Evolutionary conservation across 2,113 vertebrate genomes (phyloP).

Genomic region (human): DNA sequence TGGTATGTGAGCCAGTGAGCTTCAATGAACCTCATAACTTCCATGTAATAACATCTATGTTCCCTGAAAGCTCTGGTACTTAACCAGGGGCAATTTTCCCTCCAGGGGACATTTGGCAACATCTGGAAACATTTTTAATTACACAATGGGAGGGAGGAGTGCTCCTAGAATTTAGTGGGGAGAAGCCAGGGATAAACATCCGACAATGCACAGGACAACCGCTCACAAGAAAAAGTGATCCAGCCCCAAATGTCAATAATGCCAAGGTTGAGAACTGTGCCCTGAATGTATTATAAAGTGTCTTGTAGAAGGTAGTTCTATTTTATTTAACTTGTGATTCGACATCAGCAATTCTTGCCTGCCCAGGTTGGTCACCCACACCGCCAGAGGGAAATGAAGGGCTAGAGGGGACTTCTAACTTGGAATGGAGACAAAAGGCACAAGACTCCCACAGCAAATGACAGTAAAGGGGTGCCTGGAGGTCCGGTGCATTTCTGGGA

Average conservation of each 20-base stretch:
- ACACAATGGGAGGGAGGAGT: rapidly evolving
- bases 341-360: neutral
- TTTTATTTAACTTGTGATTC: neutral
- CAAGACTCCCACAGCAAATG: rapidly evolving
- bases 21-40: rapidly evolving
- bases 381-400: neutral
- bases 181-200: neutral
- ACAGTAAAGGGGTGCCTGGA: neutral
- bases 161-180: neutral
- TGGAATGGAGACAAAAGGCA: neutral
- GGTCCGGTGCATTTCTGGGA: neutral
- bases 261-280: rapidly evolving
- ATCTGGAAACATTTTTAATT: neutral
- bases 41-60: neutral
- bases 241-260: neutral
- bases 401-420: rapidly evolving
- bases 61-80: neutral
- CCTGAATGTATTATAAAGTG: rapidly evolving
- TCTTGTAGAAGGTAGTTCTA: neutral
- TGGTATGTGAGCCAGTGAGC: neutral
- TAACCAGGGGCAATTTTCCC: no score
- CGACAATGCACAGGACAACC: neutral
- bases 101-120: no score
- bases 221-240: neutral
- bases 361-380: neutral